These are phyloP conservation scores for Stenotaenia linearis DNA, from an alignment of 2,888 invertebrate genomes.

Conservation along the genomic window DNA sequence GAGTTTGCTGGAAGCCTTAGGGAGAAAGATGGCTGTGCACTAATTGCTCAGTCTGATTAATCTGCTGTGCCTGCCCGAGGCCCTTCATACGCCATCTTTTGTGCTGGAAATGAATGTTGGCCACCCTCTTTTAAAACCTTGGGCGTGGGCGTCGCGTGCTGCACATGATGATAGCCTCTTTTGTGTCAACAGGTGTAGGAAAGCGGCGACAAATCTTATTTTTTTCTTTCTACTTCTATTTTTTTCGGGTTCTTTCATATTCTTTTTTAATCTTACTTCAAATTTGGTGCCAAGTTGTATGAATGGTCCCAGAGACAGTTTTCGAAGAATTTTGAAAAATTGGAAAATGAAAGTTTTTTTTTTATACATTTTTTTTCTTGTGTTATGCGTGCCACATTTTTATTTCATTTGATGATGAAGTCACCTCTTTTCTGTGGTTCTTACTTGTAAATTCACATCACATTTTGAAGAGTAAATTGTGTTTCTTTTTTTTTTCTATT, in stretches of 20 bases:
- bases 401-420: background rate
- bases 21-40: constrained; percentile 21
- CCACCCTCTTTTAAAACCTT: background rate
- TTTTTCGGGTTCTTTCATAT: background rate
- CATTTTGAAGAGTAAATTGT: constrained; percentile 10
- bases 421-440: background rate
- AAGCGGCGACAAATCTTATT: background rate
- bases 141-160: background rate
- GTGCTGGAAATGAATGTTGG: constrained; percentile 8
- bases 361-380: background rate
- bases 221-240: background rate
- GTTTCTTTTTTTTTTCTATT: background rate
- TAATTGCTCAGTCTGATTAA: constrained; percentile 31
- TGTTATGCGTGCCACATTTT: background rate
- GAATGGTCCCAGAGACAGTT: background rate
- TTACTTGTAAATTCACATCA: background rate
- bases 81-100: constrained; percentile 1
- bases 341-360: background rate
- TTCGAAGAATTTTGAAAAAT: background rate
- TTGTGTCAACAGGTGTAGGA: constrained; percentile 7
- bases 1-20: constrained; percentile 7
- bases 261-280: background rate
- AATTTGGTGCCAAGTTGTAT: constrained; percentile 14
- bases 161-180: background rate
- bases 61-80: constrained; percentile 2